Evolutionary conservation across 2,113 vertebrate genomes (phyloP).

Genomic region (Brevimyrus niger): DNA sequence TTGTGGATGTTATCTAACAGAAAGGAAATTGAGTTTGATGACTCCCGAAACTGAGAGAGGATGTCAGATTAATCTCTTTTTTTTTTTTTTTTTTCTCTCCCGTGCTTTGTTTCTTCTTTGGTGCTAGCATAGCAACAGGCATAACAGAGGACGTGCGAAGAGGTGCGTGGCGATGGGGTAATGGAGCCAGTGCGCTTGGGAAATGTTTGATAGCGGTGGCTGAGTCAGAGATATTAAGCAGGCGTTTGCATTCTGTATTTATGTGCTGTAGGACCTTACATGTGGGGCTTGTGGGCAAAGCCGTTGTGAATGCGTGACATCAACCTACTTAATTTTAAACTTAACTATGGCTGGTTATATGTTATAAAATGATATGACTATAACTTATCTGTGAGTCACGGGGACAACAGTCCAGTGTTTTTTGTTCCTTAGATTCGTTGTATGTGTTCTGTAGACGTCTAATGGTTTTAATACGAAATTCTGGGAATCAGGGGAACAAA

Average conservation of each 20-base stretch:
- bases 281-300: neutral
- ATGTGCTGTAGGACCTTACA: neutral
- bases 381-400: neutral
- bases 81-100: constrained; percentile 41
- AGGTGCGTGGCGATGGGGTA: constrained; percentile 25
- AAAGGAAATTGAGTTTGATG: constrained; percentile 83
- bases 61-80: constrained; percentile 62
- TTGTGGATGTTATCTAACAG: constrained; percentile 69
- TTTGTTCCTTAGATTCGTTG: neutral
- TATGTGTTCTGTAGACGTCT: neutral
- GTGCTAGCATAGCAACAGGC: constrained; percentile 48
- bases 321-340: neutral
- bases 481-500: neutral
- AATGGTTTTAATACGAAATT: neutral
- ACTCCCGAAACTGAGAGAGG: constrained; percentile 65
- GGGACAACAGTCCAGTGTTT: neutral
- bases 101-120: constrained; percentile 23
- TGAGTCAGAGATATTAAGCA: neutral
- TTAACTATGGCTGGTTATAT: neutral
- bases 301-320: neutral
- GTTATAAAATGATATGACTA: too few species aligned
- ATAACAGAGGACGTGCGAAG: constrained; percentile 46
- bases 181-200: constrained; percentile 43
- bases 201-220: constrained; percentile 32
- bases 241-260: neutral